Conservation (phyloP, 2,797 vertebrate species). For the Peromyscus attwateri region DNA sequence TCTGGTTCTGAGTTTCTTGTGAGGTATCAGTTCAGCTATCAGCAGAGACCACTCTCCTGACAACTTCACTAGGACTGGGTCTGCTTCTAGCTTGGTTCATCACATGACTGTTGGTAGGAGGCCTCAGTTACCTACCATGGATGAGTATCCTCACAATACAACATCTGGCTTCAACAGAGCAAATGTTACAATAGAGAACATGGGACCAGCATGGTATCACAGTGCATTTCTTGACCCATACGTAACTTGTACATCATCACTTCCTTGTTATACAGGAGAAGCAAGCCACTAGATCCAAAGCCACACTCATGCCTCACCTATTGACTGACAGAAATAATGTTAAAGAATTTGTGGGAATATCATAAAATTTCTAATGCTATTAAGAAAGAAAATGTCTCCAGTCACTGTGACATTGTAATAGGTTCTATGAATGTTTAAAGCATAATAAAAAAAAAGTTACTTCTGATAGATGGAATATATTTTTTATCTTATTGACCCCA, state of each 20-base stretch:
- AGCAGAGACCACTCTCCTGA: neutral
- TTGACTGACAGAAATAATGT: neutral
- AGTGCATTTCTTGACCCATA: neutral
- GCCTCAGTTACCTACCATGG: neutral
- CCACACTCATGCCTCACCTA: neutral
- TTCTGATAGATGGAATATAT: neutral
- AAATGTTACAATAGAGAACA: neutral
- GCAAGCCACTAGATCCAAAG: neutral
- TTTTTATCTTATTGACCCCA: neutral
- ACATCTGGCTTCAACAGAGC: neutral
- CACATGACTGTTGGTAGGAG: neutral
- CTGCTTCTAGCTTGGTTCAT: neutral
- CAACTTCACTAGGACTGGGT: neutral
- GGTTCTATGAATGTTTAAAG: neutral
- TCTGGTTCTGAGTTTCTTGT: neutral
- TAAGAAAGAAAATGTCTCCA: neutral
- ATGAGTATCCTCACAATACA: neutral
- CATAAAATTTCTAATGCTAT: neutral
- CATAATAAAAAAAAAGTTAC: neutral
- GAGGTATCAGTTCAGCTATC: neutral
- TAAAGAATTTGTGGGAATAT: neutral
- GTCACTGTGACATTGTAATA: neutral
- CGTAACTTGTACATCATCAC: neutral
- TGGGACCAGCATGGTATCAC: neutral
- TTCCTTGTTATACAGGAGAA: neutral